Evolutionary conservation across 2,113 vertebrate genomes (phyloP).

Genomic region (Megaleporinus macrocephalus): DNA sequence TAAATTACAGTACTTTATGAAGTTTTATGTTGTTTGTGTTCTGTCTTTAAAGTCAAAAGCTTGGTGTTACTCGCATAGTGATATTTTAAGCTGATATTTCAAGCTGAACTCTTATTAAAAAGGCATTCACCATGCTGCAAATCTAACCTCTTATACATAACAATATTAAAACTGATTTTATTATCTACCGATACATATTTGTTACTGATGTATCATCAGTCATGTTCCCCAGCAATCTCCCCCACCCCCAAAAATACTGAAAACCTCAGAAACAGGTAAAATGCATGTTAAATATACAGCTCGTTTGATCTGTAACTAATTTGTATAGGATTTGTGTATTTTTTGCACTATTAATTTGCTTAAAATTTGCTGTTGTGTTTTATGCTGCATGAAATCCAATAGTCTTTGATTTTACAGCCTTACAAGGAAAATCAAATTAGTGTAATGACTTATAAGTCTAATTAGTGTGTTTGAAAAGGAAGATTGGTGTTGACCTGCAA

Average conservation of each 20-base stretch:
- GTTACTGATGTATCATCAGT: not conserved
- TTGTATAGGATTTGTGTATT: not conserved
- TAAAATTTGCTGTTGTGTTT: not conserved
- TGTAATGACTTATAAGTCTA: constrained; percentile 14
- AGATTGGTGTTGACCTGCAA: not conserved
- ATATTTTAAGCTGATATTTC: no score
- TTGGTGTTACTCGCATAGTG: not conserved
- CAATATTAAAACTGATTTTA: constrained; percentile 14
- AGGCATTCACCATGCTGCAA: not conserved
- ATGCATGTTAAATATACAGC: no score
- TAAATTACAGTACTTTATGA: not conserved
- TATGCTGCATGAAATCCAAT: not conserved
- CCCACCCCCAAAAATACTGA: not conserved
- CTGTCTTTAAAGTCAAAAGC: not conserved
- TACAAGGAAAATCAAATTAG: constrained; percentile 7
- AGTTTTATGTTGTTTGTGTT: not conserved
- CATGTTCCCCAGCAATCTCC: not conserved
- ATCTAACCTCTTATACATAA: not conserved
- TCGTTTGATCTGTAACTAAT: not conserved
- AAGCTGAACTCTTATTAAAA: not conserved
- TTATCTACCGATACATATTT: not conserved
- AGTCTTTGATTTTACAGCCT: not conserved
- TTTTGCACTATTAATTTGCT: not conserved
- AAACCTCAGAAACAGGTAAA: not conserved
- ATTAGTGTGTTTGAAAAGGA: constrained; percentile 9